phyloP scores from a whole-genome alignment of 2,888 invertebrate genomes.

The Thera britannica region DNA sequence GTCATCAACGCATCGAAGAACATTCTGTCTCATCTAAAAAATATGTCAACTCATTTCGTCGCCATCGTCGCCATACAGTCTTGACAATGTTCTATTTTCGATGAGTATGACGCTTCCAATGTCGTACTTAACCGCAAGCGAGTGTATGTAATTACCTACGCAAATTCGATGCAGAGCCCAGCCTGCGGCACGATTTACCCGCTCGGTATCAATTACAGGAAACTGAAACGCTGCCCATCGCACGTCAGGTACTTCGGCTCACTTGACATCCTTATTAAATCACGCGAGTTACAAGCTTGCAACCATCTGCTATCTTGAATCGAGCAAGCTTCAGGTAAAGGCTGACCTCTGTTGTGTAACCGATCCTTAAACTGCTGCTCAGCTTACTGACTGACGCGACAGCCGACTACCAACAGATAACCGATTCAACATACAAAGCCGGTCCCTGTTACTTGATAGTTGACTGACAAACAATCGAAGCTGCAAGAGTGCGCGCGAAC shows the following conservation, averaged over 20 bases:
- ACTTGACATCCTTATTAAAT: slow-evolving; percentile 34
- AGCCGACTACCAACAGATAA: slow-evolving; percentile 32
- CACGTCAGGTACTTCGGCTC: slow-evolving; percentile 25
- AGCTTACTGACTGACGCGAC: slow-evolving; percentile 37
- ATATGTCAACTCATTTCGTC: slow-evolving; percentile 25
- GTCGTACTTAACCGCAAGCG: slow-evolving; percentile 24
- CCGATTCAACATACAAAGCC: slow-evolving; percentile 17
- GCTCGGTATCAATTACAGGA: slow-evolving; percentile 36
- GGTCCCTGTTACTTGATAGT: slow-evolving; percentile 23
- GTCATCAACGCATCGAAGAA: slow-evolving; percentile 28
- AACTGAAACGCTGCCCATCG: slow-evolving; percentile 36
- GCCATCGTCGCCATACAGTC: slow-evolving; percentile 36
- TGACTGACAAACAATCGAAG: slow-evolving; percentile 36
- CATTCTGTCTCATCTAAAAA: slow-evolving; percentile 14
- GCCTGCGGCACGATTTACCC: slow-evolving; percentile 20
- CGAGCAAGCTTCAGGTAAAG: slow-evolving; percentile 26
- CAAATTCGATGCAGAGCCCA: slow-evolving; percentile 19
- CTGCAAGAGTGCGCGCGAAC: slow-evolving; percentile 17
- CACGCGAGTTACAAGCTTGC: slow-evolving; percentile 18
- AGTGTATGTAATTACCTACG: slow-evolving; percentile 26
- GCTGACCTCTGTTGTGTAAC: slow-evolving; percentile 33
- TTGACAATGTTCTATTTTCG: slow-evolving; percentile 33
- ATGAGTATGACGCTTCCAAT: slow-evolving; percentile 15
- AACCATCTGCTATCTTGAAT: slow-evolving; percentile 24
- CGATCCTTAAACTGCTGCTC: slow-evolving; percentile 33